Conservation (phyloP, 2,113 vertebrate genomes). For the Phocoena sinus region DNA sequence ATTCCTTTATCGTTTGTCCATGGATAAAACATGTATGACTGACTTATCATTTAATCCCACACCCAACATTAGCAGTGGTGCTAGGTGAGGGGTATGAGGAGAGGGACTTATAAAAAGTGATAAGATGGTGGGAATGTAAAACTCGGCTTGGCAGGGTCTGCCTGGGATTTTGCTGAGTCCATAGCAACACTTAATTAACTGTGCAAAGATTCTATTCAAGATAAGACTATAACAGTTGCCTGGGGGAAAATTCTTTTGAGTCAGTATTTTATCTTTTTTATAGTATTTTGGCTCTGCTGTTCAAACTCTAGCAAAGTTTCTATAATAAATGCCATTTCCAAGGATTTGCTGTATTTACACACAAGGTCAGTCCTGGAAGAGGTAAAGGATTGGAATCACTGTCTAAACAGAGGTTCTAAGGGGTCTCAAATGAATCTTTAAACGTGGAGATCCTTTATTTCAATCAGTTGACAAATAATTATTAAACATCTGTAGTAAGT, state of each 20-base stretch:
- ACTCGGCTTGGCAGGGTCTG: constrained; percentile 32
- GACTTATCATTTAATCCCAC: constrained; percentile 50
- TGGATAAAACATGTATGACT: constrained; percentile 40
- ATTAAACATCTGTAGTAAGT: not conserved
- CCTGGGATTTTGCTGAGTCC: constrained; percentile 53
- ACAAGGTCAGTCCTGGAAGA: constrained; percentile 43
- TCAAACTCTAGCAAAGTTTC: constrained; percentile 36
- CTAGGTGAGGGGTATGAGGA: constrained; percentile 14
- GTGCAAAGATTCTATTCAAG: constrained; percentile 69
- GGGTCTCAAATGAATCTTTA: constrained; percentile 41
- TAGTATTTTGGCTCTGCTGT: constrained; percentile 55
- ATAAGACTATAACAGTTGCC: constrained; percentile 73
- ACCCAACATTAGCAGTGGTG: not conserved
- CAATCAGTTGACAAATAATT: not conserved
- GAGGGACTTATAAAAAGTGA: constrained; percentile 46
- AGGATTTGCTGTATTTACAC: constrained; percentile 65
- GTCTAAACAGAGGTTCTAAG: constrained; percentile 43
- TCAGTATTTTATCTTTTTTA: constrained; percentile 72
- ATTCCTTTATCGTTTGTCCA: constrained; percentile 49
- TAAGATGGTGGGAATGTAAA: constrained; percentile 49
- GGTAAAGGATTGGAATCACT: constrained; percentile 18
- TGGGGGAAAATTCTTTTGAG: constrained; percentile 70
- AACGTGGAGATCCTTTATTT: constrained; percentile 22
- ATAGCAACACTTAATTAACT: constrained; percentile 69
- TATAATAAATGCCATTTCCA: constrained; percentile 57